Percentiles rank a stretch among this genome's conserved stretches.
Evolutionary conservation across 1,140 invertebrate genomes (phyloP).

Genomic region (Limonius californicus): DNA sequence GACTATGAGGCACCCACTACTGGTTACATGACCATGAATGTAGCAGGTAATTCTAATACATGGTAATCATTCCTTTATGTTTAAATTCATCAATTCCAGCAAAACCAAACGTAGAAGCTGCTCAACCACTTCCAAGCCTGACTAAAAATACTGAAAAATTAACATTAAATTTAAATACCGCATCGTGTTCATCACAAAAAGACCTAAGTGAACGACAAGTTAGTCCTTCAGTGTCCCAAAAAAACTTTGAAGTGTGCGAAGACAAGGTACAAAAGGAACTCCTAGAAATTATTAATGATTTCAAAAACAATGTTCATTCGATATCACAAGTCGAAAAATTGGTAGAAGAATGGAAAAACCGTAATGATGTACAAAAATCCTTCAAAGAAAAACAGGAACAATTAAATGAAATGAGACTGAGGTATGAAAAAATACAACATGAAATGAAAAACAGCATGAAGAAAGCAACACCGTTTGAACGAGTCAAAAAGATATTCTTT

Average conservation of each 20-base stretch:
- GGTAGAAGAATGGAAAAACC: conserved; percentile 78
- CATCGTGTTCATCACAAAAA: not conserved
- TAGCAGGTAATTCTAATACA: conserved; percentile 26
- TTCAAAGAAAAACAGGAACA: conserved; percentile 81
- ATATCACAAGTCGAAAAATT: conserved; percentile 79
- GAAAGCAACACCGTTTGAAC: conserved; percentile 71
- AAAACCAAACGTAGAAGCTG: not conserved
- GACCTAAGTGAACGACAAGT: not conserved
- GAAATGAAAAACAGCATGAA: conserved; percentile 66
- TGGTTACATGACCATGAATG: conserved; percentile 37
- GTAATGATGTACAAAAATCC: conserved; percentile 81
- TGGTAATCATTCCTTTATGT: not conserved
- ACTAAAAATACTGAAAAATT: not conserved
- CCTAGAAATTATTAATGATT: conserved; percentile 82
- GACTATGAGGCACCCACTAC: not conserved
- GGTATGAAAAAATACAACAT: conserved; percentile 77
- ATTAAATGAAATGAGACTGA: conserved; percentile 69
- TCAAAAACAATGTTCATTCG: conserved; percentile 83
- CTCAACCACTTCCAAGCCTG: not conserved
- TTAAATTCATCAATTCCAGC: not conserved
- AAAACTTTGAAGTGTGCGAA: conserved; percentile 27
- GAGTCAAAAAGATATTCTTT: conserved; percentile 72
- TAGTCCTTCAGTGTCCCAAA: conserved; percentile 5
- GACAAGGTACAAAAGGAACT: conserved; percentile 68
- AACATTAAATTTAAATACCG: not conserved